Percentiles rank a stretch among this genome's conserved stretches.
Evolutionary conservation across 2,113 vertebrate species (phyloP).

Genomic region (Oryzias curvinotus): DNA sequence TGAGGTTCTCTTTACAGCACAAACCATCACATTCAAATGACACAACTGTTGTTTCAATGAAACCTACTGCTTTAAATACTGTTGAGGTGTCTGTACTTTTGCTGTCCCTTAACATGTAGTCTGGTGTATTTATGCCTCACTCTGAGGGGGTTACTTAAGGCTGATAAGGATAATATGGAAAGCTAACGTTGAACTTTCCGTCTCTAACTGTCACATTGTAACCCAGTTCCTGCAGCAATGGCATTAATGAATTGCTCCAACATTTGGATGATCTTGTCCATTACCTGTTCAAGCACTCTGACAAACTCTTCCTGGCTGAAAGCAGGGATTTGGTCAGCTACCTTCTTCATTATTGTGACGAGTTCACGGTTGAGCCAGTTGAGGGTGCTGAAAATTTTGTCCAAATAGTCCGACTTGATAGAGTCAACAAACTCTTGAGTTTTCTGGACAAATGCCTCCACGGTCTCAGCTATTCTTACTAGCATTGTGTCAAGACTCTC

Average conservation of each 20-base stretch:
- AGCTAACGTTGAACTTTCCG: constrained; percentile 79
- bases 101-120: constrained; percentile 53
- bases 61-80: constrained; percentile 64
- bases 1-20: constrained; percentile 41
- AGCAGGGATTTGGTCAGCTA: constrained; percentile 61
- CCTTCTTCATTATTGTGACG: constrained; percentile 60
- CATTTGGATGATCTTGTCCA: constrained; percentile 37
- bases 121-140: constrained; percentile 34
- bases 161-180: constrained; percentile 71
- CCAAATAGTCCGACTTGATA: constrained; percentile 75
- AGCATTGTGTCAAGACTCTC: constrained; percentile 68
- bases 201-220: constrained; percentile 68
- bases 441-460: constrained; percentile 11
- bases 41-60: constrained; percentile 28
- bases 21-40: constrained; percentile 36
- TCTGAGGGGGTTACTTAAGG: constrained; percentile 64
- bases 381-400: constrained; percentile 61
- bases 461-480: constrained; percentile 51
- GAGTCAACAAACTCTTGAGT: constrained; percentile 31
- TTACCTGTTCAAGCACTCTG: neutral
- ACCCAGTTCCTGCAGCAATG: constrained; percentile 55
- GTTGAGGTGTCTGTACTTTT: constrained; percentile 38
- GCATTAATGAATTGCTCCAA: constrained; percentile 61
- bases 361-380: constrained; percentile 60
- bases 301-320: constrained; percentile 39